Base-by-base conservation (phyloP, 2,797 vertebrate genomes). In the Cyclopterus lumpus region DNA sequence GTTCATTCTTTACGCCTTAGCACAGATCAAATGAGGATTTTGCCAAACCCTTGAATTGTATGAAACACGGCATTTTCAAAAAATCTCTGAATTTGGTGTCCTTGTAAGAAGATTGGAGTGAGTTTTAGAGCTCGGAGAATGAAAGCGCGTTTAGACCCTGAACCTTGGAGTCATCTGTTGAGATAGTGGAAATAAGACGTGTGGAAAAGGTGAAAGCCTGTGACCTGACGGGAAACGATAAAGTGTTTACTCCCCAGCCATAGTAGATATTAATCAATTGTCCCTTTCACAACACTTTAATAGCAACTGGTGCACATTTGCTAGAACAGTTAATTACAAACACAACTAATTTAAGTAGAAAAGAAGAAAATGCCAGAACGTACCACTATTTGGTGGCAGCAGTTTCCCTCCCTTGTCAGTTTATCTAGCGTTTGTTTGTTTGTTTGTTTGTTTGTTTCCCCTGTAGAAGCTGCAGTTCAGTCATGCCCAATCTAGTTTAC, bases 391-490 rank as follows among this genome's bases (percentile, higher is more conserved):
- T 62, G 65, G 55, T 73, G 55, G 68, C 40, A 49, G 60, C 44
- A 61, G 12, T 54, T 54, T 2, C 15, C 16, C 42, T 7, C 42
- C 38, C 42, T 7, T 7, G 42, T 18, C 42, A 2, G 40, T 42
- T 42, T 16, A 26, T 24, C 49, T 1, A 26, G 24, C 2, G 12
- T 26, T n/a, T 48, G 20, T n/a, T n/a, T 24, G 10, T 26, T 7
- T 14, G 4, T 3, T n/a, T n/a, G 22, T 49, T 22, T 49, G 22
- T 34, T 73, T 55, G 26, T 8, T 57, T 51, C 24, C 30, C 7
- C 60, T 64, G 66, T 81, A 86, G 82, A 88, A 79, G 26, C 74
- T 75, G 75, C 70, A 77, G 76, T 66, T 67, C 74, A 80, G 73
- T 83, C 67, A 55, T 0, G 20, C n/a, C 28, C 15, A 6, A 14